Conservation (phyloP, 2,113 vertebrate genomes). For the Polypterus senegalus region DNA sequence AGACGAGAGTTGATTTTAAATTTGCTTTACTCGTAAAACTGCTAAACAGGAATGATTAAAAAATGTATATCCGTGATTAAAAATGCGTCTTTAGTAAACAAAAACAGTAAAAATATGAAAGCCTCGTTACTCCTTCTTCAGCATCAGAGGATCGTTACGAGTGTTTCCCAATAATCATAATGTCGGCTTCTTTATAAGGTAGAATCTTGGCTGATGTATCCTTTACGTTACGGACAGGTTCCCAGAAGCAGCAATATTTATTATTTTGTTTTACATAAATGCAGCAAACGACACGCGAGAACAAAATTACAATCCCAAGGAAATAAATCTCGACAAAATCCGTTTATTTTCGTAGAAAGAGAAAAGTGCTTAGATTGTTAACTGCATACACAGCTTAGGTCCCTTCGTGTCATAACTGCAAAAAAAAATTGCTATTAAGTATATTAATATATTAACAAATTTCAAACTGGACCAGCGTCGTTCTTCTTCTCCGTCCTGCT, state of each 20-base stretch:
- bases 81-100: neutral
- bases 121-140: neutral
- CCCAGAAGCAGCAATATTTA: neutral
- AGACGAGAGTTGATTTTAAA: constrained; percentile 12
- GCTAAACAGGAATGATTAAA: constrained; percentile 31
- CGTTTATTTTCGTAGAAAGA: constrained; percentile 9
- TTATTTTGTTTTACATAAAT: neutral
- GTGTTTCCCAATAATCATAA: neutral
- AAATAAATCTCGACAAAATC: constrained; percentile 9
- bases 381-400: neutral
- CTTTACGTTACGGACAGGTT: neutral
- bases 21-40: constrained; percentile 33
- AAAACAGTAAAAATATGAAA: neutral
- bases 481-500: constrained; percentile 21
- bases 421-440: too few relatives aligned
- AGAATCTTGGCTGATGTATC: neutral
- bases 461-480: constrained; percentile 6
- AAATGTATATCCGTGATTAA: constrained; percentile 8
- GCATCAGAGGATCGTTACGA: neutral
- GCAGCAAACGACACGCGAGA: constrained; percentile 38
- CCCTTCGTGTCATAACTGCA: neutral
- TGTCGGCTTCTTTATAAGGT: neutral
- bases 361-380: neutral
- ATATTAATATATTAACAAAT: neutral
- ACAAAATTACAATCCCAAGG: constrained; percentile 30